A percentile compares a stretch with the other conserved stretches of the same genome.
Evolutionary conservation across 2,113 vertebrate species (phyloP).

Genomic region (Rallus limicola): DNA sequence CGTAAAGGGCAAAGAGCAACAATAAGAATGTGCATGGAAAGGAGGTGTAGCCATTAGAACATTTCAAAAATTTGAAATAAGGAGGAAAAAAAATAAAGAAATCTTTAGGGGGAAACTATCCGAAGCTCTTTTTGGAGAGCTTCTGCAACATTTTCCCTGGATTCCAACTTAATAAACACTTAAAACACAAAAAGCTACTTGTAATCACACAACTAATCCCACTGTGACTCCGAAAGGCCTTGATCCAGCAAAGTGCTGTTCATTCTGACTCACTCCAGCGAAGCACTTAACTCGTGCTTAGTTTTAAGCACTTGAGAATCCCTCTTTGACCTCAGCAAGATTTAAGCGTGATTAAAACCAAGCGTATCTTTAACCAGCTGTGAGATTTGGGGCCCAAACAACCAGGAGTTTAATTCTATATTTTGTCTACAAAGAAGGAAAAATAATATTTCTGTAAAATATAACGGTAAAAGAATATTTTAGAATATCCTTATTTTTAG

Average conservation of each 20-base stretch:
- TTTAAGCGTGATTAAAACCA: conserved; percentile 36
- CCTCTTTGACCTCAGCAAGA: conserved; percentile 25
- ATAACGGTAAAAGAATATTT: neutral
- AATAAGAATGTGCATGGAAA: neutral
- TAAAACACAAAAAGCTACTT: conserved; percentile 29
- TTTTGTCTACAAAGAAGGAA: neutral
- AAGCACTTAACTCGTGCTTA: conserved; percentile 17
- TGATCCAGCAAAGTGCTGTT: neutral
- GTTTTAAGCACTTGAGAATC: neutral
- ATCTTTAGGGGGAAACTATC: neutral
- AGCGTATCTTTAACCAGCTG: neutral
- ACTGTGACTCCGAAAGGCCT: fast-evolving
- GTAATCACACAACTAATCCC: conserved; percentile 47
- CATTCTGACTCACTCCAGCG: neutral
- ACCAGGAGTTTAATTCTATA: neutral
- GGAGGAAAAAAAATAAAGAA: neutral
- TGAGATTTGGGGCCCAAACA: neutral
- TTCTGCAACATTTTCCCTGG: neutral
- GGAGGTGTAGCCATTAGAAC: neutral
- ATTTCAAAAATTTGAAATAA: neutral
- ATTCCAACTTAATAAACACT: conserved; percentile 29
- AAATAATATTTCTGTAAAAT: neutral
- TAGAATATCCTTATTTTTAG: neutral
- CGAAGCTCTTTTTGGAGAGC: neutral
- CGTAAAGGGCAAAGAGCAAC: neutral